phyloP scores from a whole-genome alignment of 1,140 invertebrate genomes.

The Phymastichus coffea region DNA sequence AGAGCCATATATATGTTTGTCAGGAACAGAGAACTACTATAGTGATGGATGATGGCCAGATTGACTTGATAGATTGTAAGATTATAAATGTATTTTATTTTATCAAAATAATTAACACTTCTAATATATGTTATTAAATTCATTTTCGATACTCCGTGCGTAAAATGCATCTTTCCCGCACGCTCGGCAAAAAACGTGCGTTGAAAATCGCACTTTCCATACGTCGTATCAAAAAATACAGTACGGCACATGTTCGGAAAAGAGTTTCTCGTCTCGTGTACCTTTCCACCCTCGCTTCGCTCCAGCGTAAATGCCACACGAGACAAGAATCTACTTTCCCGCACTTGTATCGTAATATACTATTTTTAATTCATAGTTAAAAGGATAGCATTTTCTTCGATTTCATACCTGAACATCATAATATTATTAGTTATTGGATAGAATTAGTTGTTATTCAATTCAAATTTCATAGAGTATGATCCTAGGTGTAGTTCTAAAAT shows the following conservation, averaged over 20 bases:
- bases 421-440: conserved; percentile 90
- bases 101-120: too few relatives aligned
- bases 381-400: conserved; percentile 93
- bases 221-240: too few relatives aligned
- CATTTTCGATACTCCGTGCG: conserved; percentile 4
- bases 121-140: conserved; percentile 13
- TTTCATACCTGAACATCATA: conserved; percentile 93
- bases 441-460: conserved; percentile 87
- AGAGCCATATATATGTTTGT: conserved; percentile 93
- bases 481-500: conserved; percentile 89
- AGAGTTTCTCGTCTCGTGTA: too few relatives aligned
- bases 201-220: too few relatives aligned
- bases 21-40: conserved; percentile 83
- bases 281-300: too few relatives aligned
- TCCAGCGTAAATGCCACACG: too few relatives aligned
- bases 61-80: conserved; percentile 90
- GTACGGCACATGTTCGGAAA: too few relatives aligned
- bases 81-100: conserved; percentile 27
- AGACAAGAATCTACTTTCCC: too few relatives aligned
- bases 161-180: too few relatives aligned
- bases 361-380: too few relatives aligned
- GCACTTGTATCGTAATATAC: too few relatives aligned
- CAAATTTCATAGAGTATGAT: conserved; percentile 88
- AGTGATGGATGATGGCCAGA: conserved; percentile 93
- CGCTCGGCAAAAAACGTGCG: too few relatives aligned